Percentiles rank a stretch among this genome's conserved stretches.
Evolutionary conservation across 2,797 vertebrate species (phyloP).

Genomic region (Enteromius afrohamiltoni): DNA sequence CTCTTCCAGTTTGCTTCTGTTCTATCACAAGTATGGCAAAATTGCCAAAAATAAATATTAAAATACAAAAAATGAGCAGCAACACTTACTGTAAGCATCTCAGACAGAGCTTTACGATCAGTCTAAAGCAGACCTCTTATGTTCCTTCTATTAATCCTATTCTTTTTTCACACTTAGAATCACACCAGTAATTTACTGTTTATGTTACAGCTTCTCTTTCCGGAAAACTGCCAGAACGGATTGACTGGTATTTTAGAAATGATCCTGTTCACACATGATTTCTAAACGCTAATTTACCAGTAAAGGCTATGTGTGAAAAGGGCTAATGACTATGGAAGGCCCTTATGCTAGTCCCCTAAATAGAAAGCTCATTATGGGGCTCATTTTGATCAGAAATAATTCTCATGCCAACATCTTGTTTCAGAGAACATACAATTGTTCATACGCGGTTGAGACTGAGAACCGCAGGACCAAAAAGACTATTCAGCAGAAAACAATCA

Average conservation of each 20-base stretch:
- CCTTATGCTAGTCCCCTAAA: neutral
- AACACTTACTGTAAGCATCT: neutral
- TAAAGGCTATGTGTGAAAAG: neutral
- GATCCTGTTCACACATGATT: neutral
- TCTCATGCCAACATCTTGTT: neutral
- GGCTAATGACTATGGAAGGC: neutral
- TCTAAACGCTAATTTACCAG: neutral
- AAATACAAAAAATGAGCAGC: neutral
- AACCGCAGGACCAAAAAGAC: neutral
- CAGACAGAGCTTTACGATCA: neutral
- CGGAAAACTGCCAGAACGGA: neutral
- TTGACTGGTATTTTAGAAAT: neutral
- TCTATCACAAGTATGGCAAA: too few species aligned
- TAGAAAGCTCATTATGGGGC: neutral
- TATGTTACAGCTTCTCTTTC: neutral
- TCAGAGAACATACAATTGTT: neutral
- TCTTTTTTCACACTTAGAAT: neutral
- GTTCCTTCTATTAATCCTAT: neutral
- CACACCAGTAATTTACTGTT: neutral
- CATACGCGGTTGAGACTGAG: neutral
- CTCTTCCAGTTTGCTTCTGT: too few species aligned
- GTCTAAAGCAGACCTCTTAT: too few species aligned
- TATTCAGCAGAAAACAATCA: conserved; percentile 34
- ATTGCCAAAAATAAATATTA: too few species aligned
- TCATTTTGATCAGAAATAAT: neutral